phyloP scores from a whole-genome alignment of 2,113 vertebrate genomes.

The Hoplias malabaricus region DNA sequence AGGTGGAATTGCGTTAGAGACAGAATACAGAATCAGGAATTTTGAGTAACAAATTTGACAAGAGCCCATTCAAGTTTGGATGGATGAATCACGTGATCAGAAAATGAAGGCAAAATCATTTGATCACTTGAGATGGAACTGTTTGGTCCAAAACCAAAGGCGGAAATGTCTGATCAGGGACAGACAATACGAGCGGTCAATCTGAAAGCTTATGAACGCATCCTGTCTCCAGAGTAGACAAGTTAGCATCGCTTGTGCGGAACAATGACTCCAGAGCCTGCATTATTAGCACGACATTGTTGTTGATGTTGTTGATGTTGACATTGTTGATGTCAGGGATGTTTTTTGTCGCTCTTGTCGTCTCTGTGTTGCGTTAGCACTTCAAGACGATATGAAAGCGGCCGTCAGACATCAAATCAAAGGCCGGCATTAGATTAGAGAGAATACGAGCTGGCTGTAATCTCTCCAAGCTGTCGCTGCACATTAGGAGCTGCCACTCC shows the following conservation, averaged over 20 bases:
- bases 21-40: too few species aligned
- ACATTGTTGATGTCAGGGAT: background rate
- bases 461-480: constrained; percentile 33
- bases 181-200: too few species aligned
- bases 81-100: background rate
- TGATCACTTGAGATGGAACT: background rate
- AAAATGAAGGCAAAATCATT: background rate
- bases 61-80: too few species aligned
- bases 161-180: background rate
- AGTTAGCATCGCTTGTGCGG: background rate
- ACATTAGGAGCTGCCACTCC: constrained; percentile 38
- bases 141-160: background rate
- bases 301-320: background rate
- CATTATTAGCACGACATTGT: background rate
- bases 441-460: constrained; percentile 39
- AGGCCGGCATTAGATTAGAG: constrained; percentile 22
- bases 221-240: too few species aligned
- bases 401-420: constrained; percentile 24
- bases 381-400: constrained; percentile 21
- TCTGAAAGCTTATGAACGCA: too few species aligned
- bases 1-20: too few species aligned
- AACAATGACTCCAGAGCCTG: background rate
- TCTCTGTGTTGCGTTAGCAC: constrained; percentile 23
- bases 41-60: too few species aligned
- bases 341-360: background rate